Evolutionary conservation across 64 coral and sea anemone species (phyloP).

Genomic region (Astreopora myriophthalma): DNA sequence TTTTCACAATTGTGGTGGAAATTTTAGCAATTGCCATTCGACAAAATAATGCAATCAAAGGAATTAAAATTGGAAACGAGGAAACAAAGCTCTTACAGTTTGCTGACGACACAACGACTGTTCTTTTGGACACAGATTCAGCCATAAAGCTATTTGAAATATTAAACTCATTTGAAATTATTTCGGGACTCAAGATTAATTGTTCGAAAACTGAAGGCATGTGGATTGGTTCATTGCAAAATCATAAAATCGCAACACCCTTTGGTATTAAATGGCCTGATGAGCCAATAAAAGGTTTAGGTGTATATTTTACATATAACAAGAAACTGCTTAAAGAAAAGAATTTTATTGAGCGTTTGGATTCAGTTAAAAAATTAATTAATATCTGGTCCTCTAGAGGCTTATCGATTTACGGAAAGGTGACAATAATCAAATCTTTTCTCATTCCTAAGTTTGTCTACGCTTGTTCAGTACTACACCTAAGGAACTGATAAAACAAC

Average conservation of each 20-base stretch:
- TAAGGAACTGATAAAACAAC: not conserved
- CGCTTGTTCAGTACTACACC: not conserved
- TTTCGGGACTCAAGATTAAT: slow-evolving; percentile 32
- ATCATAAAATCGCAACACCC: not conserved
- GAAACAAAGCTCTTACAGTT: slow-evolving; percentile 19
- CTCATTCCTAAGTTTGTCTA: not conserved
- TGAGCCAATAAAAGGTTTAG: not conserved
- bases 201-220: not conserved
- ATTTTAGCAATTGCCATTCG: slow-evolving; percentile 23
- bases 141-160: not conserved
- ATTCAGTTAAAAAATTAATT: not conserved
- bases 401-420: not conserved
- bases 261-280: slow-evolving; percentile 4
- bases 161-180: not conserved
- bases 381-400: not conserved
- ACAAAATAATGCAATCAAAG: slow-evolving; percentile 19
- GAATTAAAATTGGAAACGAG: slow-evolving; percentile 22
- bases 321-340: slow-evolving; percentile 1
- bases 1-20: slow-evolving; percentile 47
- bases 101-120: slow-evolving; percentile 35
- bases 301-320: not conserved
- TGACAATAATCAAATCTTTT: not conserved
- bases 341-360: slow-evolving; percentile 10
- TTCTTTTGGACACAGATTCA: not conserved
- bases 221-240: not conserved